These are phyloP conservation scores for Drosophila neotestacea DNA, from an alignment of 2,888 invertebrate genomes.

Conservation along the genomic window DNA sequence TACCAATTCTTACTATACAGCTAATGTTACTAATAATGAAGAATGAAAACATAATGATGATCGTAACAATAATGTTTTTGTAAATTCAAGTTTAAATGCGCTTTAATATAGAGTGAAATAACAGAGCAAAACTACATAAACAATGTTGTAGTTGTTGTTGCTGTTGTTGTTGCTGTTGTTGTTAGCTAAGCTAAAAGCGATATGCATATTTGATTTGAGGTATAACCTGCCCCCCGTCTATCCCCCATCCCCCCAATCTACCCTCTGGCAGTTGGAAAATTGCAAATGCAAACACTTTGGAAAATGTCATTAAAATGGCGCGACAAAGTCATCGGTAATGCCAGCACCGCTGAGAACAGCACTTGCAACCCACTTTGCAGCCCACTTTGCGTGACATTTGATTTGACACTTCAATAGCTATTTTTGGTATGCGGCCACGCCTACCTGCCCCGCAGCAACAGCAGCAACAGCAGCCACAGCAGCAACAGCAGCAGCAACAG, in stretches of 20 bases:
- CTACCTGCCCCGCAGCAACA: neutral
- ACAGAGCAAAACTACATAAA: neutral
- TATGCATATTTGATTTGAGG: slow-evolving; percentile 36
- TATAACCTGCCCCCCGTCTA: neutral
- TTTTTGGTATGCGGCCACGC: slow-evolving; percentile 48
- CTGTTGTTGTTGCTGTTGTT: slow-evolving; percentile 11
- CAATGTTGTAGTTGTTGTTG: slow-evolving; percentile 11
- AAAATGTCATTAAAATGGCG: slow-evolving; percentile 67
- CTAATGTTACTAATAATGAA: neutral
- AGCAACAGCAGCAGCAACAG: neutral
- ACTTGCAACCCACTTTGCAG: slow-evolving; percentile 18
- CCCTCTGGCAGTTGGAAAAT: slow-evolving; percentile 21
- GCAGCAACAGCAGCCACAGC: neutral
- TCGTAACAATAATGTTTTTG: slow-evolving; percentile 30
- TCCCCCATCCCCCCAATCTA: neutral
- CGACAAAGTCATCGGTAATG: slow-evolving; percentile 48
- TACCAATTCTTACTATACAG: neutral
- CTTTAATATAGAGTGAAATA: slow-evolving; percentile 44
- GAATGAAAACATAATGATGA: no score
- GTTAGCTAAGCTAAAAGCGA: slow-evolving; percentile 10
- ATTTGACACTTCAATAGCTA: slow-evolving; percentile 76
- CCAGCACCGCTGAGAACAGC: slow-evolving; percentile 17
- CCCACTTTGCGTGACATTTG: slow-evolving; percentile 59
- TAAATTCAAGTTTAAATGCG: slow-evolving; percentile 40
- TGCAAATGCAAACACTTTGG: slow-evolving; percentile 59